These are phyloP conservation scores for Pemphigus obesinymphae DNA, from an alignment of 1,140 invertebrate genomes.

Conservation along the genomic window DNA sequence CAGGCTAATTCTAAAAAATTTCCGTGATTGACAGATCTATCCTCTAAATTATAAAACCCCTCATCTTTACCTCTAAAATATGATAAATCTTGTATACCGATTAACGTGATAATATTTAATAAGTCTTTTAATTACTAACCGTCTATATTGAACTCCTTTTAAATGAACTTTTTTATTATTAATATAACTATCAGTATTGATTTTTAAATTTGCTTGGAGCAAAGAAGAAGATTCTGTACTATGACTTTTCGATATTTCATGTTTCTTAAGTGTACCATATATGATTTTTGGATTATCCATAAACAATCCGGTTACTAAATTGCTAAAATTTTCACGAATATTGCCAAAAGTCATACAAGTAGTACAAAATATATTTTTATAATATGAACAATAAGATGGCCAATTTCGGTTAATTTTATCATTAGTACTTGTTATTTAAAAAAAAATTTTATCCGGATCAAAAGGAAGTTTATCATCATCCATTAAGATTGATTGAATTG, in stretches of 20 bases:
- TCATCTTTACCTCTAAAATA: not conserved
- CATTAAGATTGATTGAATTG: not conserved
- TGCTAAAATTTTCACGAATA: not conserved
- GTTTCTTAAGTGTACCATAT: not conserved
- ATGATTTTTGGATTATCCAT: not conserved
- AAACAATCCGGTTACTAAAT: not conserved
- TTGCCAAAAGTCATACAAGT: not conserved
- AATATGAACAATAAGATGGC: not conserved
- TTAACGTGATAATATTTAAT: not conserved
- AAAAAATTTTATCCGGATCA: not conserved
- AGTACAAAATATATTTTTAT: not conserved
- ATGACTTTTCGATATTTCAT: not conserved
- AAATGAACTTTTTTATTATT: not conserved
- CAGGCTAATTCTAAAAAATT: not conserved
- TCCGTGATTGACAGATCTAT: not conserved
- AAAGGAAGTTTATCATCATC: not conserved
- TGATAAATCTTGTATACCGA: not conserved
- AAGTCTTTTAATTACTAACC: too few species aligned
- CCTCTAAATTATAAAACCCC: not conserved
- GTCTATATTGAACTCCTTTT: not conserved
- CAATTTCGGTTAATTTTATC: not conserved
- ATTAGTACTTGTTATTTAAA: not conserved
- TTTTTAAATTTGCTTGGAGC: not conserved
- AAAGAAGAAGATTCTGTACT: not conserved
- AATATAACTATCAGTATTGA: not conserved